Percentiles rank a stretch among this genome's conserved stretches.
Conservation (phyloP, 2,113 vertebrate genomes). For the Callionymus lyra region DNA sequence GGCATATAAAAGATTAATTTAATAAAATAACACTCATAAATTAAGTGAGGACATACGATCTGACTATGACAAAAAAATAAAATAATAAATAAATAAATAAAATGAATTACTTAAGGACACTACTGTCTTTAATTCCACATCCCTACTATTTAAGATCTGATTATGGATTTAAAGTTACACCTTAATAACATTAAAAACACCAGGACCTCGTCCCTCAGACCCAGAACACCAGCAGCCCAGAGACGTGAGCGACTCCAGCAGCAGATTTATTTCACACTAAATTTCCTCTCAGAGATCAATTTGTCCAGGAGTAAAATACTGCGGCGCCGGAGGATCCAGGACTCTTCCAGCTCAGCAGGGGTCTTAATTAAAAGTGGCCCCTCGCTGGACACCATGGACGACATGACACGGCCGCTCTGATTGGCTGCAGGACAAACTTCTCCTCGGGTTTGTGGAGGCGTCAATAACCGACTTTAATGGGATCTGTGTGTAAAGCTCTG, state of each 20-base stretch:
- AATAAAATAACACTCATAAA: no score
- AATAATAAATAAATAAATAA: no score
- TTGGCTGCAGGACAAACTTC: conserved; percentile 52
- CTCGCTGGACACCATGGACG: conserved; percentile 39
- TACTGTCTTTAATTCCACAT: no score
- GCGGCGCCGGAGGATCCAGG: conserved; percentile 17
- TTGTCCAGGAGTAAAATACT: conserved; percentile 36
- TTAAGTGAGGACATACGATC: no score
- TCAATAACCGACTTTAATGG: conserved; percentile 50
- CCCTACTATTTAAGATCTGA: no score
- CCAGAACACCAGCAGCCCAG: conserved; percentile 6
- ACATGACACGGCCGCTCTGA: conserved; percentile 44
- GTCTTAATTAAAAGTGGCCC: conserved; percentile 48
- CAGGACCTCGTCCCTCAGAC: no score
- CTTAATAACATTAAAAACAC: no score
- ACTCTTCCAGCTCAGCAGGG: neutral
- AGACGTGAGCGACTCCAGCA: neutral
- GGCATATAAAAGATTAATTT: no score
- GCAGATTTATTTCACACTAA: conserved; percentile 13
- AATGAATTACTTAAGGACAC: no score
- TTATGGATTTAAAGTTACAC: no score
- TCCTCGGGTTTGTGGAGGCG: conserved; percentile 41
- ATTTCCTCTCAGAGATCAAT: conserved; percentile 20
- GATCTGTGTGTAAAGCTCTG: conserved; percentile 30
- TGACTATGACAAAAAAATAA: no score